These are phyloP conservation scores for Mesodorylaimus sp. DNA, from an alignment of 2,888 invertebrate genomes.

Conservation along the genomic window DNA sequence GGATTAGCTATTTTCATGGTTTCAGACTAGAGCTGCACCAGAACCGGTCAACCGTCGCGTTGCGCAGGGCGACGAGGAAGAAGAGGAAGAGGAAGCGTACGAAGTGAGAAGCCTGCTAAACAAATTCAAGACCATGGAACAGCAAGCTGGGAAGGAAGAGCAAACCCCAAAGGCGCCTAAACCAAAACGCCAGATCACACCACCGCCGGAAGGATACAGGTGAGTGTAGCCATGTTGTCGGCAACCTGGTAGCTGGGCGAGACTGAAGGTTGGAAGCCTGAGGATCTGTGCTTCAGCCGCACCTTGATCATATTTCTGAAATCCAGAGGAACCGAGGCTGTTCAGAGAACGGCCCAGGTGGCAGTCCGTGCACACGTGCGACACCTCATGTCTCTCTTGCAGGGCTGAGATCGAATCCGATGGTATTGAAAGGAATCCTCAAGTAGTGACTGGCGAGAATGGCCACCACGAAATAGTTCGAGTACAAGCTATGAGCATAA, in stretches of 20 bases:
- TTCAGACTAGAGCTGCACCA: not conserved
- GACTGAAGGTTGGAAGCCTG: no score
- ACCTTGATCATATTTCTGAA: no score
- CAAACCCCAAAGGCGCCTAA: conserved; percentile 5
- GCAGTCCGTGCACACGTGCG: no score
- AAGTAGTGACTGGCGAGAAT: not conserved
- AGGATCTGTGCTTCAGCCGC: no score
- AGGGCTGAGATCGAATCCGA: conserved; percentile 9
- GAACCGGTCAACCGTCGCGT: conserved; percentile 3
- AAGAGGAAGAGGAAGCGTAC: conserved; percentile 19
- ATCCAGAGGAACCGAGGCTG: no score
- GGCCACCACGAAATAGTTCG: not conserved
- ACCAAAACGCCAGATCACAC: conserved; percentile 11
- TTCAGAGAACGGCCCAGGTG: no score
- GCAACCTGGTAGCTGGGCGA: not conserved
- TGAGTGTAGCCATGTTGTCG: not conserved
- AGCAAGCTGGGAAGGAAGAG: conserved; percentile 12
- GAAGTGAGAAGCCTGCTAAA: conserved; percentile 14
- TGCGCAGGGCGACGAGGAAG: not conserved
- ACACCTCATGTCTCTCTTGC: no score
- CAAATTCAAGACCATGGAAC: conserved; percentile 27
- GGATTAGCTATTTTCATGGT: not conserved
- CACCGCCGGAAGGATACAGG: conserved; percentile 11
- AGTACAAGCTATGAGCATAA: conserved; percentile 23
- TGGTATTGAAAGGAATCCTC: conserved; percentile 8